Conservation (phyloP, 1,140 invertebrate species). For the Aphelinus certus region DNA sequence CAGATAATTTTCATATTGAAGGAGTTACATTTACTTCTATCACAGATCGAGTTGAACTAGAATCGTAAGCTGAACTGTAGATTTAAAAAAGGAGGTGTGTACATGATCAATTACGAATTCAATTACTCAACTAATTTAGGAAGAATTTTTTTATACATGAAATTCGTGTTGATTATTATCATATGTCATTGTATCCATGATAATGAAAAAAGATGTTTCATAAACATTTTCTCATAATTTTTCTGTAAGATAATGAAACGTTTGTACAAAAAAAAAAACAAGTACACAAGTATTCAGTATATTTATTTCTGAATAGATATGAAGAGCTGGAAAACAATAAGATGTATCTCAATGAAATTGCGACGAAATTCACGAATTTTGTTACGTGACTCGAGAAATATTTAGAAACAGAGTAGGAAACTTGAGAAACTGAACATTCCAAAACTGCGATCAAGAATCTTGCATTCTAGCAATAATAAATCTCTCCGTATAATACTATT, state of each 20-base stretch:
- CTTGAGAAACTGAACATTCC: slow-evolving; percentile 32
- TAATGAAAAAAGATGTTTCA: slow-evolving; percentile 19
- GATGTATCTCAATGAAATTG: not conserved
- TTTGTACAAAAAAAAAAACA: slow-evolving; percentile 34
- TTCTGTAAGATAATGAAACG: slow-evolving; percentile 24
- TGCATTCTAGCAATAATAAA: slow-evolving; percentile 30
- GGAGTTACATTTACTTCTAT: slow-evolving; percentile 39
- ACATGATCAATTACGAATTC: not conserved
- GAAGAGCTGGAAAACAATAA: not conserved
- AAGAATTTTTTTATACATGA: slow-evolving; percentile 8
- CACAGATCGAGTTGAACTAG: slow-evolving; percentile 33
- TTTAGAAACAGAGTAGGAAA: not conserved
- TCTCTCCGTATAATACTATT: slow-evolving; percentile 8
- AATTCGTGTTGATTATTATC: slow-evolving; percentile 2
- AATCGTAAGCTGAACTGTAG: not conserved
- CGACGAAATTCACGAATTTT: slow-evolving; percentile 1
- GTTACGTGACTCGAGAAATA: not conserved
- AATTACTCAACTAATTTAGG: slow-evolving; percentile 1
- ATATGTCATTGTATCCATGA: slow-evolving; percentile 38
- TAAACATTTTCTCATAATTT: not conserved
- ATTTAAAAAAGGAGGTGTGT: not conserved
- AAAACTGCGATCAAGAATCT: slow-evolving; percentile 13
- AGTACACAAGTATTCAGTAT: slow-evolving; percentile 13
- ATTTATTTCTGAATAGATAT: slow-evolving; percentile 5
- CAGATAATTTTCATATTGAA: slow-evolving; percentile 37